Conservation (phyloP, 1,140 invertebrate species). For the Drosophila navojoa region DNA sequence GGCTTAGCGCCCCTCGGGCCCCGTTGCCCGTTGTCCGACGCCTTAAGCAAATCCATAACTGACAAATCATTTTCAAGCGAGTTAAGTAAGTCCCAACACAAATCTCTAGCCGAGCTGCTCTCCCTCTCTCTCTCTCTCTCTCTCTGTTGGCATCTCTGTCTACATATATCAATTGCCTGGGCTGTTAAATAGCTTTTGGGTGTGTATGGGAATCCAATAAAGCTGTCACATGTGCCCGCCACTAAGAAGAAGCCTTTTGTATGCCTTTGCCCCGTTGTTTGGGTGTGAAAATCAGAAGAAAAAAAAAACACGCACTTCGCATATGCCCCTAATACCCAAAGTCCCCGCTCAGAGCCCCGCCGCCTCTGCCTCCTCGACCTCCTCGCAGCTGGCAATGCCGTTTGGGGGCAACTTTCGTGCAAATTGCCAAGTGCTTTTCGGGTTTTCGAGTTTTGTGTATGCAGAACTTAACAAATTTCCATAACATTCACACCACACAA, state of each 20-base stretch:
- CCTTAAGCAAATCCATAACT: conserved; percentile 42
- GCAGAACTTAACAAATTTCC: conserved; percentile 81
- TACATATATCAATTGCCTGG: conserved; percentile 43
- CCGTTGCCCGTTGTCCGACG: neutral
- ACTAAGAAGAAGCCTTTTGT: conserved; percentile 57
- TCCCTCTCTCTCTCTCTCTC: neutral
- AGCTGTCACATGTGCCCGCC: conserved; percentile 73
- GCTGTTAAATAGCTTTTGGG: conserved; percentile 67
- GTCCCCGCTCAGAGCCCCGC: neutral
- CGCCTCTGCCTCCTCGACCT: neutral
- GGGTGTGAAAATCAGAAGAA: conserved; percentile 75
- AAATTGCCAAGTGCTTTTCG: conserved; percentile 68
- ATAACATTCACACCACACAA: conserved; percentile 79
- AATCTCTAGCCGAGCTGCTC: conserved; percentile 25
- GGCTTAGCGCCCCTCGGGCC: conserved; percentile 24
- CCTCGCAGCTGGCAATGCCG: conserved; percentile 38
- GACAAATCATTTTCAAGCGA: conserved; percentile 69
- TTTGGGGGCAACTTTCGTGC: conserved; percentile 67
- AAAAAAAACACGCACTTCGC: conserved; percentile 72
- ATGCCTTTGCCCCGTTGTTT: conserved; percentile 60
- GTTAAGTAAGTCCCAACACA: conserved; percentile 47
- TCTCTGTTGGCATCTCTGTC: neutral
- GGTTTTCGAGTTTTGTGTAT: conserved; percentile 62
- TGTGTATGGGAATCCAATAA: conserved; percentile 78
- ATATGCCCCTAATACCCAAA: conserved; percentile 28